Evolutionary conservation across 2,888 invertebrate species (phyloP).

Genomic region (Dusona sp.): DNA sequence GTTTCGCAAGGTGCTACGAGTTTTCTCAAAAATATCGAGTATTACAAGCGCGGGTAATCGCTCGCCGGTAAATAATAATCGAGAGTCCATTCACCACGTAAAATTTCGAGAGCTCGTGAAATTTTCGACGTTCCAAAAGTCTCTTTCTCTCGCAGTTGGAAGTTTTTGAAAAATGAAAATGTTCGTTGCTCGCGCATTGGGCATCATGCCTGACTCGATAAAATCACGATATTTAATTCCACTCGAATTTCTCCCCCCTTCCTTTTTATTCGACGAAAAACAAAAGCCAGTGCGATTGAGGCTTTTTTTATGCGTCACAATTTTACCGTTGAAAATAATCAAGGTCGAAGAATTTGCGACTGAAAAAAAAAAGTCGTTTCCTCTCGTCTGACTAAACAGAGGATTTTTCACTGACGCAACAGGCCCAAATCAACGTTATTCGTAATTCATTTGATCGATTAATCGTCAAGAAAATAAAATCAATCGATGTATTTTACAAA

Average conservation of each 20-base stretch:
- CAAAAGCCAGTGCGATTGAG: not conserved
- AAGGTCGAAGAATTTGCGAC: not conserved
- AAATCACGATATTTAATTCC: slow-evolving; percentile 30
- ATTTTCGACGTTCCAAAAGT: slow-evolving; percentile 36
- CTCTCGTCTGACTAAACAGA: not conserved
- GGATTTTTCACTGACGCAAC: not conserved
- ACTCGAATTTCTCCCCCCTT: too few relatives aligned
- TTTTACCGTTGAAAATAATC: not conserved
- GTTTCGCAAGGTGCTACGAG: not conserved
- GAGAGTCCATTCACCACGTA: slow-evolving; percentile 25
- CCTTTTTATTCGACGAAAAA: slow-evolving; percentile 1
- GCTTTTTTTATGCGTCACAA: not conserved
- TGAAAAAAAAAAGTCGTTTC: not conserved
- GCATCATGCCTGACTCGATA: slow-evolving; percentile 72
- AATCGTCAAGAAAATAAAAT: not conserved
- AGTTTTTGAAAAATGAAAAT: slow-evolving; percentile 23
- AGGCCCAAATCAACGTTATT: not conserved
- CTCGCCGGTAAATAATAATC: not conserved
- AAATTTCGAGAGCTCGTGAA: slow-evolving; percentile 27
- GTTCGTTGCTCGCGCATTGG: slow-evolving; percentile 73
- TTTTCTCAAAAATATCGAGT: slow-evolving; percentile 11
- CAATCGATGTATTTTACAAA: not conserved
- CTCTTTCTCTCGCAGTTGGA: not conserved
- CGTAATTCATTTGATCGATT: not conserved
- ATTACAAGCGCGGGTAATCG: not conserved